phyloP scores from a whole-genome alignment of 2,113 vertebrate species.

The Platichthys stellatus region DNA sequence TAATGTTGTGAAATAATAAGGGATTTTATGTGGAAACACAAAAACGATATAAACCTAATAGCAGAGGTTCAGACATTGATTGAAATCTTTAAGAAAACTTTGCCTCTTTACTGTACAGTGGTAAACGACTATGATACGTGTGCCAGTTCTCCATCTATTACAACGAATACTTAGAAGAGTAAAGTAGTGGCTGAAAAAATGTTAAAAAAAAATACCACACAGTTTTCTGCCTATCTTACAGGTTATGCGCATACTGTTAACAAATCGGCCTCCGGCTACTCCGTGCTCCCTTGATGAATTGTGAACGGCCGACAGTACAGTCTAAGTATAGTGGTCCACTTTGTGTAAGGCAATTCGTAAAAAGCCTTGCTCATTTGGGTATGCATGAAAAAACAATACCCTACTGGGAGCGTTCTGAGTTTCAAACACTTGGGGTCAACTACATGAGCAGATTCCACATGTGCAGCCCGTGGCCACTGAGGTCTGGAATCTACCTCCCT shows the following conservation, averaged over 20 bases:
- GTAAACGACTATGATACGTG: constrained; percentile 13
- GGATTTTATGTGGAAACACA: background rate
- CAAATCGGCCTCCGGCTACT: constrained; percentile 63
- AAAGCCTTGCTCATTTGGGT: constrained; percentile 71
- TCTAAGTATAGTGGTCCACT: constrained; percentile 56
- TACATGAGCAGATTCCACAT: constrained; percentile 74
- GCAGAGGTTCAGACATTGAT: background rate
- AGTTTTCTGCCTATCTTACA: constrained; percentile 54
- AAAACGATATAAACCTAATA: background rate
- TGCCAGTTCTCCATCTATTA: constrained; percentile 32
- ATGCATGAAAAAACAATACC: constrained; percentile 76
- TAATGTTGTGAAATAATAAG: background rate
- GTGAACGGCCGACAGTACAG: constrained; percentile 51
- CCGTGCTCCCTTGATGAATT: constrained; percentile 67
- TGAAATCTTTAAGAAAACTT: background rate
- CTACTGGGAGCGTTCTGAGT: constrained; percentile 71
- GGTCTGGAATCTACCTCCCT: constrained; percentile 78
- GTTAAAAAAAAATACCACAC: constrained; percentile 39
- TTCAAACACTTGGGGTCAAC: constrained; percentile 77
- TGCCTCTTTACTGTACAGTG: constrained; percentile 17
- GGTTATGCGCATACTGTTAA: constrained; percentile 67
- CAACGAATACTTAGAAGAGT: constrained; percentile 27
- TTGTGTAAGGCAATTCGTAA: constrained; percentile 61
- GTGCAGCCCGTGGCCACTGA: constrained; percentile 74
- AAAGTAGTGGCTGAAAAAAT: constrained; percentile 53